Evolutionary conservation across 2,113 vertebrate species (phyloP), one percentile per base, ranked within the genome.

Genomic region (Austrofundulus limnaeus): DNA sequence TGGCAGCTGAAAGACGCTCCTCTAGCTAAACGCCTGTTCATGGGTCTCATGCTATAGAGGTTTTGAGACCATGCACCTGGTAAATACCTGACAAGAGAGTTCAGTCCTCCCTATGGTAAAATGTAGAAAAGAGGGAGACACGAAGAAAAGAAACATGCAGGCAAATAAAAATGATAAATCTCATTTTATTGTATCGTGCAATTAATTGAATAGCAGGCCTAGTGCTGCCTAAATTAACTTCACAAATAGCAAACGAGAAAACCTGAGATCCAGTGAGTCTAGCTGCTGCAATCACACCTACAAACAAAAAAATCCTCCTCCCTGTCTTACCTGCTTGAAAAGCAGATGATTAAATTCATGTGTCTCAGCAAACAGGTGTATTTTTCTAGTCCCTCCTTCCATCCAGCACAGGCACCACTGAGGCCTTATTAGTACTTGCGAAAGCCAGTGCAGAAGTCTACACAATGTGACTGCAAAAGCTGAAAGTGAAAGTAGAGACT

Each of bases 211-310:
- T n/a, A n/a, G n/a, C n/a, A n/a, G n/a, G n/a, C n/a, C n/a, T n/a
- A n/a, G n/a, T n/a, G n/a, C n/a, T n/a, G n/a, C n/a, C 78, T 46
- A 77, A 84, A 89, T 76, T 80, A 65, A 83, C 82, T 76, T 59
- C 12, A 57, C 43, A 23, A 83, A 63, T 61, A 11, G 59, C 38
- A 70, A 61, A 82, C 70, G 64, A 70, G 72, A 41, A 67, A 78
- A 71, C 59, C 61, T 67, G 65, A 82, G 59, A 58, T 21, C 16
- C 56, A 4, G 37, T 21, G 52, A 45, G 11, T 15, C 38, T 15
- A 57, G 57, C 72, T 76, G 75, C 75, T 71, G 58, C 67, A 87
- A 70, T 81, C 80, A 72, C 66, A 61, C 55, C 58, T 46, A 52
- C 69, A 64, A 81, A 85, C 50, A 65, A 67, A 34, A n/a, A 37